Conservation (phyloP, 2,888 invertebrate species). For the Hetaerina titia region DNA sequence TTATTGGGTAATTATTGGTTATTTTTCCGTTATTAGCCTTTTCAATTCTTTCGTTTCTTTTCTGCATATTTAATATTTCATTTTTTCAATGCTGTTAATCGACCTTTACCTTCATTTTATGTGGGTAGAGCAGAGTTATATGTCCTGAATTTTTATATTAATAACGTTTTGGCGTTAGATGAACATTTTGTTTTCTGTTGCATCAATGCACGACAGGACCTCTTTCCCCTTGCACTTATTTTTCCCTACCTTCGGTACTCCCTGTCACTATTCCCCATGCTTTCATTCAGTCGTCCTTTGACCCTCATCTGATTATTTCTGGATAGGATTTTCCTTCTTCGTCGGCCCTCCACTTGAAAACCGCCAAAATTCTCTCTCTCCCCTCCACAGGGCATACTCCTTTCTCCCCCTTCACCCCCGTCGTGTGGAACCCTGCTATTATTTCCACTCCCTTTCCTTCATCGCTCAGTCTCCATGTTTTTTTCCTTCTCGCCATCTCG, state of each 20-base stretch:
- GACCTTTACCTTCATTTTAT: too few relatives aligned
- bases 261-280: not conserved
- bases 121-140: too few relatives aligned
- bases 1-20: too few relatives aligned
- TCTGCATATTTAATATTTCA: too few relatives aligned
- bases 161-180: too few relatives aligned
- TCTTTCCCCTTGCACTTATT: not conserved
- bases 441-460: not conserved
- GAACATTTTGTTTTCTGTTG: not conserved
- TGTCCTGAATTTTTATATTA: too few relatives aligned
- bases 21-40: too few relatives aligned
- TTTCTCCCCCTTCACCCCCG: not conserved
- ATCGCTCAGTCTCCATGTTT: not conserved
- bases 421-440: not conserved
- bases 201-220: not conserved
- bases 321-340: not conserved
- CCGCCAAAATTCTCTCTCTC: not conserved
- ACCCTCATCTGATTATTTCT: conserved; percentile 26
- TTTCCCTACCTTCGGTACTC: not conserved
- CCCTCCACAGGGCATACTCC: not conserved
- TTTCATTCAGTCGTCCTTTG: not conserved
- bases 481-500: not conserved
- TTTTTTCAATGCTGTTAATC: too few relatives aligned
- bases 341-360: not conserved
- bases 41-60: too few relatives aligned